These are phyloP conservation scores for Pantherophis guttatus DNA, from an alignment of 2,113 vertebrate genomes.

Conservation along the genomic window DNA sequence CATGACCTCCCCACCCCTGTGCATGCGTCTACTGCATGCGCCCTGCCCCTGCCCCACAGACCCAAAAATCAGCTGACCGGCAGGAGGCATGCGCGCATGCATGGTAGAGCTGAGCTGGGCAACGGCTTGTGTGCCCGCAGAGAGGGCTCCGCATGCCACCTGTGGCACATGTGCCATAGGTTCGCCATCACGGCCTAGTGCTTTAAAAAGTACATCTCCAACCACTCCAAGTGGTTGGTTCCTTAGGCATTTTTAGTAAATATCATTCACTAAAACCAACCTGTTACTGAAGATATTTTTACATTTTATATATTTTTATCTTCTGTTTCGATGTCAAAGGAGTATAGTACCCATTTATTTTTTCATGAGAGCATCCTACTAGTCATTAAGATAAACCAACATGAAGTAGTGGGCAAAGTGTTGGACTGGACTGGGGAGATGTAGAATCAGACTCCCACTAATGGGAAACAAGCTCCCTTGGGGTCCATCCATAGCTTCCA, in stretches of 20 bases:
- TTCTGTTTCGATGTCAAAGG: neutral
- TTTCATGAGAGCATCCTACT: neutral
- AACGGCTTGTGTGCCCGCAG: no score
- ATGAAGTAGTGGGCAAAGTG: neutral
- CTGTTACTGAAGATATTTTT: neutral
- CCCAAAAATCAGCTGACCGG: no score
- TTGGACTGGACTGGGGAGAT: neutral
- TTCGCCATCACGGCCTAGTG: no score
- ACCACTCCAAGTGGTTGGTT: neutral
- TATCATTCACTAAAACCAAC: neutral
- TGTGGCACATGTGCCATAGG: no score
- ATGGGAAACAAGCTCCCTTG: neutral
- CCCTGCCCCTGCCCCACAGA: no score
- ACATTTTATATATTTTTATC: neutral
- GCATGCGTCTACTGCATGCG: no score
- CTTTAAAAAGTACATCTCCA: neutral
- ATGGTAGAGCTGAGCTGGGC: no score
- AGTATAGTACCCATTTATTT: neutral
- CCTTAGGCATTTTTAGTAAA: neutral
- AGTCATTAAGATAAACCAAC: neutral
- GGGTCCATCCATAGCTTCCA: neutral
- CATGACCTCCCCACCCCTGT: no score
- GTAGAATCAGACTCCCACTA: neutral
- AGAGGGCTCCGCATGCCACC: no score
- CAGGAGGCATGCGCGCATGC: no score